A percentile compares a stretch with the other conserved stretches of the same genome.
Evolutionary conservation across 2,888 invertebrate genomes (phyloP).

Genomic region (Apomyelois bistriatella): DNA sequence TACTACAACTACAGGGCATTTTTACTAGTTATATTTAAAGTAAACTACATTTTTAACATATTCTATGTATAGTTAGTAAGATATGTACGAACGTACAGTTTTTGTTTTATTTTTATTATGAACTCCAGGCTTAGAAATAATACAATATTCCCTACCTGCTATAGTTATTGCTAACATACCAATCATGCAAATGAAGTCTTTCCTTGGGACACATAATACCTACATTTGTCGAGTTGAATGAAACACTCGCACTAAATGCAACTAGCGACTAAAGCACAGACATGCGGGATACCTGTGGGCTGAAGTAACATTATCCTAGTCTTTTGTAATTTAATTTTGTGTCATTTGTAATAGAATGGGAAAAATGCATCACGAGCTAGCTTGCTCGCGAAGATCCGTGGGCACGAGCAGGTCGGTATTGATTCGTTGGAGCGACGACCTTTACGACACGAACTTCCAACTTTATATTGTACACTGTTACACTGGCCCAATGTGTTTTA

Average conservation of each 20-base stretch:
- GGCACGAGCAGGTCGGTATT: slow-evolving; percentile 31
- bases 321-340: slow-evolving; percentile 33
- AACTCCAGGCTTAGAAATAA: too few relatives aligned
- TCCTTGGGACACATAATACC: background rate
- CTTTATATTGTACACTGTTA: background rate
- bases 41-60: background rate
- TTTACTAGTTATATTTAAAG: too few relatives aligned
- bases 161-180: background rate
- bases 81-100: too few relatives aligned
- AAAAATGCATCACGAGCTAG: slow-evolving; percentile 22
- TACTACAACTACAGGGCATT: slow-evolving; percentile 29
- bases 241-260: slow-evolving; percentile 1
- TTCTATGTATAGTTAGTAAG: too few relatives aligned
- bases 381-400: slow-evolving; percentile 22
- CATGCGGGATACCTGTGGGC: too few relatives aligned
- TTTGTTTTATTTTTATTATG: too few relatives aligned
- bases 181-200: slow-evolving; percentile 4
- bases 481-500: background rate
- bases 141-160: background rate
- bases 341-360: slow-evolving; percentile 26
- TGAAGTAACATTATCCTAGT: background rate
- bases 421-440: slow-evolving; percentile 36
- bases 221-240: background rate
- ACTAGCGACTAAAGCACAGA: slow-evolving; percentile 8
- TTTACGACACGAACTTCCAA: slow-evolving; percentile 18